phyloP scores from a whole-genome alignment of 23 tunicate species.

The Trididemnum nubilum region DNA sequence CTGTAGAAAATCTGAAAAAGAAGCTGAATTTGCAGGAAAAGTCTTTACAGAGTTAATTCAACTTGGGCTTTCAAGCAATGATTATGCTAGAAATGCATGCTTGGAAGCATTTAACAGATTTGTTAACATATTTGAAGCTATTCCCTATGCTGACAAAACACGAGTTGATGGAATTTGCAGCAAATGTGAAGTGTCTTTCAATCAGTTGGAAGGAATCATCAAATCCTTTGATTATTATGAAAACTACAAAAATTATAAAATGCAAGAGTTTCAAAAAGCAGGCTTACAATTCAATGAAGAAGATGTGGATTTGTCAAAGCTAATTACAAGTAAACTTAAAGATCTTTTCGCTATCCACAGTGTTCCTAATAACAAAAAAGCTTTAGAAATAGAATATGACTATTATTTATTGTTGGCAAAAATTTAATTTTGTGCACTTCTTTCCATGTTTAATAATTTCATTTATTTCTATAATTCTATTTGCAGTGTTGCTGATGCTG shows the following conservation, averaged over 20 bases:
- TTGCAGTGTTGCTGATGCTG: too few species aligned
- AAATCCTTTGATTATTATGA: background rate
- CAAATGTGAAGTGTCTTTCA: background rate
- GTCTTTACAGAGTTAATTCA: background rate
- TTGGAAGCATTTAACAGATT: background rate
- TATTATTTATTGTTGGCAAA: too few species aligned
- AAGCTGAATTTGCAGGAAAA: background rate
- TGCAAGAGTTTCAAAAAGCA: conserved; percentile 8
- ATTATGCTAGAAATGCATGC: background rate
- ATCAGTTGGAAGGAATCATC: conserved; percentile 10
- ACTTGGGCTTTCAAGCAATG: background rate
- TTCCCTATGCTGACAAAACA: conserved; percentile 17
- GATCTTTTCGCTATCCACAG: too few species aligned
- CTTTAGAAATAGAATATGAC: too few species aligned
- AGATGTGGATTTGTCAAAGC: too few species aligned
- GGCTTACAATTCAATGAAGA: background rate
- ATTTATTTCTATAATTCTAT: too few species aligned
- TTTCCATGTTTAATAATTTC: too few species aligned
- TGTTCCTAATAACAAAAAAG: too few species aligned
- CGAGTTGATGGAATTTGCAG: conserved; percentile 6
- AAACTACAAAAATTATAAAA: conserved; percentile 4
- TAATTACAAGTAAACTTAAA: too few species aligned
- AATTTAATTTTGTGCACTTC: too few species aligned
- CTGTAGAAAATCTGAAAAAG: background rate
- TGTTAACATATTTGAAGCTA: background rate